A percentile compares a stretch with the other conserved stretches of the same genome.
Conservation (phyloP, 64 coral and sea anemone species). For the Montipora capricornis region DNA sequence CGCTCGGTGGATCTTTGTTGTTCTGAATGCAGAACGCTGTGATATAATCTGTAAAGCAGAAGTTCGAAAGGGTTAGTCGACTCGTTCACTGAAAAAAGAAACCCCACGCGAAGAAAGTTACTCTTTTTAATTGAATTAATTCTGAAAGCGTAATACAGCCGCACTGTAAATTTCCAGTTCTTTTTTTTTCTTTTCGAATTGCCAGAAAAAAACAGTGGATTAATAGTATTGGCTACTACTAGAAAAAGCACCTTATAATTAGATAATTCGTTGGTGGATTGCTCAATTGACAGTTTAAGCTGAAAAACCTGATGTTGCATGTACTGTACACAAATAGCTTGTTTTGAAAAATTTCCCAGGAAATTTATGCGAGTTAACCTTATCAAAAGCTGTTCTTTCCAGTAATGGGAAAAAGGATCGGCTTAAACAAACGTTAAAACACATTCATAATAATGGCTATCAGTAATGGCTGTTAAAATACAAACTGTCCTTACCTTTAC, state of each 20-base stretch:
- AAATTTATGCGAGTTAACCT: not conserved
- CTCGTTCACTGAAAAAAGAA: not conserved
- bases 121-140: no score
- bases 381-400: not conserved
- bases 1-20: not conserved
- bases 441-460: not conserved
- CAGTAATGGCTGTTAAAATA: not conserved
- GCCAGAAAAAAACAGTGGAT: no score
- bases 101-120: not conserved
- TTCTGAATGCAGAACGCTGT: constrained; percentile 62
- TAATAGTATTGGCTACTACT: not conserved
- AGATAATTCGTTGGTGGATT: not conserved
- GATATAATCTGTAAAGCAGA: constrained; percentile 59
- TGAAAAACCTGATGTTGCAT: not conserved
- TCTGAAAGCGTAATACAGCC: not conserved
- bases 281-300: not conserved
- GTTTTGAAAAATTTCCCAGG: not conserved
- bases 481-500: constrained; percentile 35
- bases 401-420: not conserved
- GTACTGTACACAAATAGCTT: not conserved
- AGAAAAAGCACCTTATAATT: not conserved
- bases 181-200: no score
- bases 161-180: not conserved
- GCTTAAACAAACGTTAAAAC: not conserved
- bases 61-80: constrained; percentile 6